Evolutionary conservation across 1,140 invertebrate species (phyloP), one percentile per base, ranked within the genome.

Genomic region (Bombus vancouverensis): DNA sequence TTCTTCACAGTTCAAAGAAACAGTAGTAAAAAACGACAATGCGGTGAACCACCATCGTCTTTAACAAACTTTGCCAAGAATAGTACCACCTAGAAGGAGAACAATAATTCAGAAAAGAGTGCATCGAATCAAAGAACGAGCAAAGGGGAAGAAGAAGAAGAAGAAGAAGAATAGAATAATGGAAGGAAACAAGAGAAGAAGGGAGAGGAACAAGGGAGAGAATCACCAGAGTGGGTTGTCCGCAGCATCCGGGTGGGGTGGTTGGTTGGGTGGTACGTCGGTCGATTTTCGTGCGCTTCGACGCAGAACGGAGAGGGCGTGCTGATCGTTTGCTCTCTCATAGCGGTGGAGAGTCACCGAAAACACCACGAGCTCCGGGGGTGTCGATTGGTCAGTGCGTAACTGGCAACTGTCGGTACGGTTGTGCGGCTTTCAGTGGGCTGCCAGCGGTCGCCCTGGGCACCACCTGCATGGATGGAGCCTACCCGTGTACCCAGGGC

Each of bases 401-500:
- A 87, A 78, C 81, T 78, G 80, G 85, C 87, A 79, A 87, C 65
- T 79, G 83, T 81, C 85, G 75, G 81, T 72, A 72, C 65, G 85
- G 87, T 80, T 80, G 89, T 85, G 74, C 88, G 78, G 89, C 68
- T 78, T 73, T 85, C 76, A 87, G 86, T 87, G 86, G 86, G 86
- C 59, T 88, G 83, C 89, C 90, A 92, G 91, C 88, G 89, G 91
- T 92, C 87, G 92, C 90, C 89, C 82, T 93, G 88, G 91, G 89
- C 92, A 90, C 92, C 89, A 85, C 87, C 88, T 88, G 80, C 84
- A 86, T 87, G 87, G 85, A 94, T 94, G 93, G 93, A 94, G 85
- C 87, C 93, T 42, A 92, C 91, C 71, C 91, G 93, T 90, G 92
- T 93, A 88, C 91, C 93, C 83, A 91, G 93, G 87, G 89, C 89